Evolutionary conservation across 2,888 invertebrate genomes (phyloP).

Genomic region (Halocaridina rubra): DNA sequence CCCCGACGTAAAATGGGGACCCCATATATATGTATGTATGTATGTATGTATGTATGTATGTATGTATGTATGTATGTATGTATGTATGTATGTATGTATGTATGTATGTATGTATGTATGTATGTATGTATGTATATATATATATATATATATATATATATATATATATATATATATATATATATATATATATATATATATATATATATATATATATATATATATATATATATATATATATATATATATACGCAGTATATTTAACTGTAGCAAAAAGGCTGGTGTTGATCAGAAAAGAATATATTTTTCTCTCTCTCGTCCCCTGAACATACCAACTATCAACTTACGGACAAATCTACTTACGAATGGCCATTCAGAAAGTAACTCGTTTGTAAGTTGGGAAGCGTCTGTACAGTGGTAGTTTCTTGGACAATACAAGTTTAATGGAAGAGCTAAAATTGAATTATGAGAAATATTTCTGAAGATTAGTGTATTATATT

Average conservation of each 20-base stretch:
- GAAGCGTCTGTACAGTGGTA: too few relatives aligned
- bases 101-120: neutral
- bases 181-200: neutral
- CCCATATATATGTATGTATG: neutral
- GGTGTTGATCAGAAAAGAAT: too few relatives aligned
- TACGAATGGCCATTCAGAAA: too few relatives aligned
- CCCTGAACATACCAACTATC: too few relatives aligned
- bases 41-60: neutral
- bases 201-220: neutral
- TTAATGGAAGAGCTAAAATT: too few relatives aligned
- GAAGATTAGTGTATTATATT: too few relatives aligned
- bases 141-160: neutral
- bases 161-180: neutral
- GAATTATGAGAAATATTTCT: too few relatives aligned
- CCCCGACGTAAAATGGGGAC: neutral
- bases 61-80: neutral
- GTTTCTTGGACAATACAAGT: too few relatives aligned
- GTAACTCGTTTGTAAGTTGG: too few relatives aligned
- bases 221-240: neutral
- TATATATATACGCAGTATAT: neutral
- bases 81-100: neutral
- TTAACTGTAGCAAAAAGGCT: too few relatives aligned
- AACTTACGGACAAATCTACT: too few relatives aligned
- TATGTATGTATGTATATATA: neutral
- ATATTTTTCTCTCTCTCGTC: too few relatives aligned